These are phyloP conservation scores for Fragum whitleyi DNA, from an alignment of 2,888 invertebrate species.

Conservation along the genomic window DNA sequence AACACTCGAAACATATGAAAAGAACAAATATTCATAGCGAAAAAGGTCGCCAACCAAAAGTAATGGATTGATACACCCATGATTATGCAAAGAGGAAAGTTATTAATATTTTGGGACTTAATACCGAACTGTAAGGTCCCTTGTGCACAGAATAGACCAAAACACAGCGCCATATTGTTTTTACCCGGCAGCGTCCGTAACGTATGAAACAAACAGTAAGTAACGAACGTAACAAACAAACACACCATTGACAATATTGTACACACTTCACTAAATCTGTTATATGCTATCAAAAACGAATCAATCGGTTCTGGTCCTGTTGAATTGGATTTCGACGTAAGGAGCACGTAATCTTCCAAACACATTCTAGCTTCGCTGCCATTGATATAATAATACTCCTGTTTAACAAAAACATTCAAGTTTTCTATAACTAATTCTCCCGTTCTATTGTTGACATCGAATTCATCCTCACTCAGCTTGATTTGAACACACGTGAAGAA, in stretches of 20 bases:
- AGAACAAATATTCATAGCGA: conserved; percentile 67
- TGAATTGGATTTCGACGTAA: neutral
- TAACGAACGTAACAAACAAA: conserved; percentile 59
- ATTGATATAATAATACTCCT: neutral
- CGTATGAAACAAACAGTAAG: conserved; percentile 61
- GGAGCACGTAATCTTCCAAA: conserved; percentile 12
- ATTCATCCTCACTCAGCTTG: neutral
- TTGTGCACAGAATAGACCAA: conserved; percentile 64
- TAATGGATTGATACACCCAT: conserved; percentile 65
- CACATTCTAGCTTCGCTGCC: conserved; percentile 19
- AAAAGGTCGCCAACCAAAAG: conserved; percentile 68
- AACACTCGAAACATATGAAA: conserved; percentile 69
- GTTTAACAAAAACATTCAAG: neutral
- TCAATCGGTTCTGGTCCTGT: neutral
- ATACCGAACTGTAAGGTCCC: conserved; percentile 60
- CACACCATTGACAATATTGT: conserved; percentile 59
- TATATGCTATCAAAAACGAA: conserved; percentile 3
- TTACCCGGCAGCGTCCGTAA: conserved; percentile 68
- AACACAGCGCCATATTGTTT: conserved; percentile 67
- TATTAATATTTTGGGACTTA: conserved; percentile 14
- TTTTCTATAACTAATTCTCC: neutral
- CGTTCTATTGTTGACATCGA: neutral
- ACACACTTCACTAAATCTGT: conserved; percentile 39
- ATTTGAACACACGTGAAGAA: conserved; percentile 32
- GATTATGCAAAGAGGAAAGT: conserved; percentile 30